Conservation (phyloP, 2,888 invertebrate genomes). For the Heteromyza rotundicornis region DNA sequence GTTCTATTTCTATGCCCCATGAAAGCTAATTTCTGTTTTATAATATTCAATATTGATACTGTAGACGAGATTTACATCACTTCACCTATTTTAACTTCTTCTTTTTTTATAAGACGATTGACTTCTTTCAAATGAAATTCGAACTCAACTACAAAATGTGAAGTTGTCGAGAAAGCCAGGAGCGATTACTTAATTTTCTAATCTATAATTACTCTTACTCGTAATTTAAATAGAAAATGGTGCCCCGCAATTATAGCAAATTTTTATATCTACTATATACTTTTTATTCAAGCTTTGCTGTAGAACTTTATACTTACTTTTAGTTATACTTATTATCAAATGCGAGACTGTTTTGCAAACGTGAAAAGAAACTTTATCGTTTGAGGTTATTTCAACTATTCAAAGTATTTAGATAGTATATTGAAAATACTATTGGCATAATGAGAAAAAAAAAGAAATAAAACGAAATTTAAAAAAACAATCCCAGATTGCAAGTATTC, state of each 20-base stretch:
- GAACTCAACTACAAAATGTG: conserved; percentile 30
- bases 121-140: conserved; percentile 36
- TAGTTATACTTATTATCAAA: neutral
- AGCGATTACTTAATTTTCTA: conserved; percentile 54
- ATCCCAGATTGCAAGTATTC: too few species aligned
- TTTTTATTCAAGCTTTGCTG: neutral
- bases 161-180: conserved; percentile 34
- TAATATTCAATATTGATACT: neutral
- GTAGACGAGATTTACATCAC: too few species aligned
- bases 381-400: conserved; percentile 23
- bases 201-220: too few species aligned
- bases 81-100: conserved; percentile 25
- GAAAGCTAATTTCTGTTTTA: neutral
- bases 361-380: conserved; percentile 16
- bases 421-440: too few species aligned
- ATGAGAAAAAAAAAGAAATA: too few species aligned
- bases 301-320: neutral
- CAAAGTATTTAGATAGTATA: neutral
- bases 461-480: too few species aligned
- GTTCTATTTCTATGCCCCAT: neutral
- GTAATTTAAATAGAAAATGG: too few species aligned
- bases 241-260: too few species aligned
- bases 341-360: conserved; percentile 12
- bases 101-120: too few species aligned
- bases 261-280: neutral